These are phyloP conservation scores for Lucilia sericata DNA, from an alignment of 1,140 invertebrate genomes.

Conservation along the genomic window DNA sequence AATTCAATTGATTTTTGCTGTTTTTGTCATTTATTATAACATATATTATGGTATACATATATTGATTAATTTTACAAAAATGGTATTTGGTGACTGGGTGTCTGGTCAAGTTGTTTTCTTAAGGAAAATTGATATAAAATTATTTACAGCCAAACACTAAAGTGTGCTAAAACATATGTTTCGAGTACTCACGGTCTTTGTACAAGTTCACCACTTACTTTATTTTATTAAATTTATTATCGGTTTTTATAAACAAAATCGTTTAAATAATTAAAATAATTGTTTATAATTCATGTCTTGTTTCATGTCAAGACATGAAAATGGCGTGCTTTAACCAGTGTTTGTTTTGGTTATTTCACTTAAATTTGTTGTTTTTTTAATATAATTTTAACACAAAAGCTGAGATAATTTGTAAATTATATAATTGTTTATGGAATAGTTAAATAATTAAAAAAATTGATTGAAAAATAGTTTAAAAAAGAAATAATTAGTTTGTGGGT, in stretches of 20 bases:
- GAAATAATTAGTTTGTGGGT: too few species aligned
- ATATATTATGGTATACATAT: background rate
- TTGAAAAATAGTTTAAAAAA: too few species aligned
- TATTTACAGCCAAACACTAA: background rate
- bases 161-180: slow-evolving; percentile 18
- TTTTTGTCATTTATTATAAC: background rate
- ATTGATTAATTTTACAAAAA: background rate
- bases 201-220: background rate
- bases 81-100: slow-evolving; percentile 19
- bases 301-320: slow-evolving; percentile 7
- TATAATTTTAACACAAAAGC: too few species aligned
- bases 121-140: background rate
- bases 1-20: too few species aligned
- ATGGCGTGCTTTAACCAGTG: slow-evolving; percentile 9
- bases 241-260: background rate
- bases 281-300: background rate
- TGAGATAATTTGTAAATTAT: too few species aligned
- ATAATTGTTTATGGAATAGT: too few species aligned
- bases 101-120: background rate
- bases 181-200: background rate
- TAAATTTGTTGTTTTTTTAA: too few species aligned
- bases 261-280: slow-evolving; percentile 24
- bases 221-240: background rate
- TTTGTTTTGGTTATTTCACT: background rate
- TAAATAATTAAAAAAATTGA: too few species aligned